Percentiles rank a stretch among this genome's conserved stretches.
Conservation (phyloP, 2,113 vertebrate species). For the Excalfactoria chinensis region DNA sequence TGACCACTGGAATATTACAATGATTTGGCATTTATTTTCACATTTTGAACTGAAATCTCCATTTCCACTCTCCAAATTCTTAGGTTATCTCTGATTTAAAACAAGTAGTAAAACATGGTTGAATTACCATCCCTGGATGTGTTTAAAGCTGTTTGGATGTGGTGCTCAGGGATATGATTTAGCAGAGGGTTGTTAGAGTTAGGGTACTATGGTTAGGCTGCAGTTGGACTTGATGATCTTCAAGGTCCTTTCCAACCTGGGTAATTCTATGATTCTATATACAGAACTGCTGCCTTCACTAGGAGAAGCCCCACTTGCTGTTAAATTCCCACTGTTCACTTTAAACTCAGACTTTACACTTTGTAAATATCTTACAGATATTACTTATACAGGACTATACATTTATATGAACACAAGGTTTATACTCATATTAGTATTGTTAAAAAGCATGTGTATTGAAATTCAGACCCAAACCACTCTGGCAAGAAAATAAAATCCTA, state of each 20-base stretch:
- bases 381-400: not conserved
- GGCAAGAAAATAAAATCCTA: not conserved
- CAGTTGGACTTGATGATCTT: too few relatives aligned
- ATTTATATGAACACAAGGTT: not conserved
- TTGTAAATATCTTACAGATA: not conserved
- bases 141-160: too few relatives aligned
- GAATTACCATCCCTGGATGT: too few relatives aligned
- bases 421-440: not conserved
- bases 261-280: too few relatives aligned
- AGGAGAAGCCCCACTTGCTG: not conserved
- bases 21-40: not conserved
- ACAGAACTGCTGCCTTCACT: not conserved
- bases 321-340: not conserved
- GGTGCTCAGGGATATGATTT: too few relatives aligned
- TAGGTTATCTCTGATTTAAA: not conserved
- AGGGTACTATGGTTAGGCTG: too few relatives aligned
- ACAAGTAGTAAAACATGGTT: not conserved
- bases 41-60: not conserved
- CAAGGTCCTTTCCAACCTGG: too few relatives aligned
- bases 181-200: too few relatives aligned
- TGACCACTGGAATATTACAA: not conserved
- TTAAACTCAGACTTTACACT: not conserved
- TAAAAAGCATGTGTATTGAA: not conserved
- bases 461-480: not conserved
- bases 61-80: not conserved